Base-by-base conservation (phyloP, 2,797 vertebrate genomes). In the Helostoma temminkii region DNA sequence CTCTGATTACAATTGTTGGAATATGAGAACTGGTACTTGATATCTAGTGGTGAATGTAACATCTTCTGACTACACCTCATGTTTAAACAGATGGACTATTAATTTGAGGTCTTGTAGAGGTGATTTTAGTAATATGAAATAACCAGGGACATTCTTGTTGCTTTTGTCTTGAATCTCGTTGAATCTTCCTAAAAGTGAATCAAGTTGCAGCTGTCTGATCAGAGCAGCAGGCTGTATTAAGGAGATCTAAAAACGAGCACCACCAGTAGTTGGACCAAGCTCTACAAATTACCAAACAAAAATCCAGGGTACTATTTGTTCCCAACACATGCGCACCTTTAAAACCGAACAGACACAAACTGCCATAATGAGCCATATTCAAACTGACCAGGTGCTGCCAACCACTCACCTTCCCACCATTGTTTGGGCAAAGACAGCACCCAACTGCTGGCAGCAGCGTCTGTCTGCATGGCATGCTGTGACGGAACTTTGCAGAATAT, bases 401-500 rank as follows among this genome's bases (percentile, higher is more conserved):
- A 21, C 46, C 58, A 39, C 25, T 75, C 71, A 21, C 5, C 53
- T 43, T 30, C 34, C 16, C 39, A 14, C 36, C 14, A 14, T 61
- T 24, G 9, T 57, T 3, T 45, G 50, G 57, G 58, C 47, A 26
- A 39, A 53, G 7, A 28, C 30, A 30, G 32, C 32, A 12, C 32
- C 11, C 4, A 4, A 34, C 32, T n/a, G 12, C 9, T 43, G 42
- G 41, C 74, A 30, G 57, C 41, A 45, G 14, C 4, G 4, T 73
- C 37, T 2, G 36, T n/a, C 46, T 50, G 22, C 12, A 4, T 5
- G 39, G 54, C 25, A 43, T 14, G 18, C 65, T 48, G 42, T 69
- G 41, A 66, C 66, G 59, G 18, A 75, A 76, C 54, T 77, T 66
- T 65, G 26, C 45, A 71, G 55, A 72, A 56, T 42, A 57, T 47